Conservation (phyloP, 1,140 invertebrate species). For the Andricus grossulariae region DNA sequence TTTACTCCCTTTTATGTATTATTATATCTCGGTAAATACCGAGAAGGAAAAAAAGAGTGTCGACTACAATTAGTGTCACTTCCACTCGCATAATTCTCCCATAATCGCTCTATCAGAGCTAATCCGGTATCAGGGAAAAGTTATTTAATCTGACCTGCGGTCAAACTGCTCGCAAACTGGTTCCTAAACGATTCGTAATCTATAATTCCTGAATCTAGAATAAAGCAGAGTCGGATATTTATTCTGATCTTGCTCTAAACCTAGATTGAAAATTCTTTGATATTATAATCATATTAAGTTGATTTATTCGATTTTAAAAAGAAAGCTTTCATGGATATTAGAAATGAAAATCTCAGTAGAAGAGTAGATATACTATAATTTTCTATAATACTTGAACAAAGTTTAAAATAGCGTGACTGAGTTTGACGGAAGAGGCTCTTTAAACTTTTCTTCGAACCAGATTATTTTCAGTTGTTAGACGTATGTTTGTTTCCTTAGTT, state of each 20-base stretch:
- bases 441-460: too few relatives aligned
- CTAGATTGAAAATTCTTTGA: background rate
- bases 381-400: too few relatives aligned
- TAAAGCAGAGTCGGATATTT: background rate
- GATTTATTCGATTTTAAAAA: too few relatives aligned
- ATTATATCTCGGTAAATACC: background rate
- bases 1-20: background rate
- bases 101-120: constrained; percentile 10
- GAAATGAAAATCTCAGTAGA: too few relatives aligned
- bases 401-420: too few relatives aligned
- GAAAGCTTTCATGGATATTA: too few relatives aligned
- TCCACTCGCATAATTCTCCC: constrained; percentile 13
- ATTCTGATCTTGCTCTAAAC: too few relatives aligned
- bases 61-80: constrained; percentile 19
- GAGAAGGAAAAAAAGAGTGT: constrained; percentile 10
- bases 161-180: constrained; percentile 16
- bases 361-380: too few relatives aligned
- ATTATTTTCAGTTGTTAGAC: too few relatives aligned
- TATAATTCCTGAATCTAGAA: background rate
- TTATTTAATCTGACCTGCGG: background rate
- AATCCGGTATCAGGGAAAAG: background rate
- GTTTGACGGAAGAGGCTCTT: too few relatives aligned
- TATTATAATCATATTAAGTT: too few relatives aligned
- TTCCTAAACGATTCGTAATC: constrained; percentile 6
- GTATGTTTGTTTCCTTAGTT: too few relatives aligned